These are phyloP conservation scores for Synanthedon andrenaeformis DNA, from an alignment of 2,888 invertebrate genomes.

Conservation along the genomic window DNA sequence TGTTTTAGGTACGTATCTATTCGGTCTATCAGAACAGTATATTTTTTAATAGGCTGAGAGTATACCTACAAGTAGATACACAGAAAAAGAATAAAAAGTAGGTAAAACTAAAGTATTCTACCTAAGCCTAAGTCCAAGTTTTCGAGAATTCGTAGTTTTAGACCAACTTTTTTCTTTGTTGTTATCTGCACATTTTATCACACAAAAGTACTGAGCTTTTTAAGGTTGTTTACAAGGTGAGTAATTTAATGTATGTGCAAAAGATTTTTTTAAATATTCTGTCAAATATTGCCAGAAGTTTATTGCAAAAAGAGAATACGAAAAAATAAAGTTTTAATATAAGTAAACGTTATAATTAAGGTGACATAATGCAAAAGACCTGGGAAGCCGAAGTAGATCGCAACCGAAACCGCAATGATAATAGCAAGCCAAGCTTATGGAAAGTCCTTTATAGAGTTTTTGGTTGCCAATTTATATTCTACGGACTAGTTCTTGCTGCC, in stretches of 20 bases:
- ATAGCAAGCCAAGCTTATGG: conserved; percentile 70
- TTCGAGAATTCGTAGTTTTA: too few species aligned
- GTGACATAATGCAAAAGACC: conserved; percentile 71
- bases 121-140: neutral
- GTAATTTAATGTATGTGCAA: too few species aligned
- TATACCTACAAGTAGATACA: neutral
- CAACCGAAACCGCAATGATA: conserved; percentile 11
- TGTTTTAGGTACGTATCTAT: conserved; percentile 31
- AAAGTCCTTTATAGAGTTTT: conserved; percentile 72
- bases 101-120: neutral
- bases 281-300: too few species aligned
- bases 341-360: conserved; percentile 19
- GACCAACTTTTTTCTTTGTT: too few species aligned
- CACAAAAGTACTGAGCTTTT: too few species aligned
- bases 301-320: too few species aligned
- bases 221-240: too few species aligned
- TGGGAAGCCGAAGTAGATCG: conserved; percentile 72
- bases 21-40: too few species aligned
- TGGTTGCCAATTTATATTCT: conserved; percentile 70
- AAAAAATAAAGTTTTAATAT: too few species aligned
- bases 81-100: neutral
- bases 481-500: conserved; percentile 73
- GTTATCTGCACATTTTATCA: too few species aligned
- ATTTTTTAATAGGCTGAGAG: neutral
- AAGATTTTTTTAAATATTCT: too few species aligned